These are phyloP conservation scores for Pachyseris speciosa DNA, from an alignment of 64 coral and sea anemone species.

Conservation along the genomic window DNA sequence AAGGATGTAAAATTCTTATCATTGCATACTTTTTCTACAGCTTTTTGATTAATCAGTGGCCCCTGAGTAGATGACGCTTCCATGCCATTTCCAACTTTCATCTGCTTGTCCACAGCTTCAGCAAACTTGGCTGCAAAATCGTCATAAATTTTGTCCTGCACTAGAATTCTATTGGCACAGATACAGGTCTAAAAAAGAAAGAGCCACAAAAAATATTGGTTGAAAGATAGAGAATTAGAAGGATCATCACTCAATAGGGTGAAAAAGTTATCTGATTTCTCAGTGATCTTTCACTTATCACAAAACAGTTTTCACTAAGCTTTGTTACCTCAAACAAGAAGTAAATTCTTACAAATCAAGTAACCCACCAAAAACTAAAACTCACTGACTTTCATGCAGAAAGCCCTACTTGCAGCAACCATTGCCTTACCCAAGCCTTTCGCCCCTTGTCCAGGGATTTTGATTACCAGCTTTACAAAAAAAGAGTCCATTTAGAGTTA, in stretches of 20 bases:
- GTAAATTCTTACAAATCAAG: too few species aligned
- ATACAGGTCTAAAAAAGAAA: conserved; percentile 81
- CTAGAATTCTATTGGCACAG: conserved; percentile 89
- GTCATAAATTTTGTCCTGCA: conserved; percentile 95
- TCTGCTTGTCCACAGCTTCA: conserved; percentile 73
- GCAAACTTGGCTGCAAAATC: conserved; percentile 89
- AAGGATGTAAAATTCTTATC: too few species aligned
- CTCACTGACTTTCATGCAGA: too few species aligned
- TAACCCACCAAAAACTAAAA: too few species aligned
- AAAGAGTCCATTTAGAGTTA: not conserved
- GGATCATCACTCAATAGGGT: too few species aligned
- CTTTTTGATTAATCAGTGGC: conserved; percentile 88
- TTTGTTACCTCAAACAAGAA: too few species aligned
- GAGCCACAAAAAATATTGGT: not conserved
- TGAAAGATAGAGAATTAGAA: too few species aligned
- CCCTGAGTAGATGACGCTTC: conserved; percentile 80
- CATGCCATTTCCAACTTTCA: conserved; percentile 86
- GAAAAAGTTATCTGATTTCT: too few species aligned
- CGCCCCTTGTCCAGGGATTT: not conserved
- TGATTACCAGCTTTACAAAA: not conserved
- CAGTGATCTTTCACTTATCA: too few species aligned
- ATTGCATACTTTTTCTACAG: conserved; percentile 83
- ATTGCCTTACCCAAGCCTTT: too few species aligned
- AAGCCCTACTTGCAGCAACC: too few species aligned
- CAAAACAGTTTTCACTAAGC: too few species aligned